Conservation (phyloP, 2,797 vertebrate genomes). For the Girardinus metallicus region DNA sequence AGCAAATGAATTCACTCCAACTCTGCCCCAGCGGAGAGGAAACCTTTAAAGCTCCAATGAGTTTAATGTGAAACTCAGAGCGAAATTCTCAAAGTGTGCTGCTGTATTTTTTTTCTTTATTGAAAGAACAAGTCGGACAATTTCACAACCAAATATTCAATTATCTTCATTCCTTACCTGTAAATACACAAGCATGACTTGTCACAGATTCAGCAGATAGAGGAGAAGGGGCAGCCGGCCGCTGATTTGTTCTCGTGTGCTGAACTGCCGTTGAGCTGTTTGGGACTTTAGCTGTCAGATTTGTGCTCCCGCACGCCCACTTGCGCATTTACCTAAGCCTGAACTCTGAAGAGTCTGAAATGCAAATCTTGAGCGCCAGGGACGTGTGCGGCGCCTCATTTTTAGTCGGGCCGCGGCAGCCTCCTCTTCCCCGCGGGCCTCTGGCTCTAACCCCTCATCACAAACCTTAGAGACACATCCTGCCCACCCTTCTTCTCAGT, state of each 20-base stretch:
- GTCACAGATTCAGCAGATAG: constrained; percentile 27
- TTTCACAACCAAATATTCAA: constrained; percentile 42
- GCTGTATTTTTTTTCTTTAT: neutral
- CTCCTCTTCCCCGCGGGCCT: constrained; percentile 50
- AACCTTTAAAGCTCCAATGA: constrained; percentile 34
- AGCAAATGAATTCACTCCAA: constrained; percentile 44
- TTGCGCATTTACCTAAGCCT: constrained; percentile 36
- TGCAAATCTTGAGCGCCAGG: constrained; percentile 52
- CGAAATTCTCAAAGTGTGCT: constrained; percentile 31
- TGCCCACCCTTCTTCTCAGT: constrained; percentile 47
- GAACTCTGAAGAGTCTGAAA: constrained; percentile 51
- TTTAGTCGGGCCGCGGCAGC: constrained; percentile 50
- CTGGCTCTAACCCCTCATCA: constrained; percentile 55
- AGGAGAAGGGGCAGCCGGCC: constrained; percentile 16
- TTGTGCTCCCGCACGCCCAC: constrained; percentile 19
- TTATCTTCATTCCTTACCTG: constrained; percentile 31
- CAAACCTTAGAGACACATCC: constrained; percentile 56
- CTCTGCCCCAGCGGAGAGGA: constrained; percentile 17
- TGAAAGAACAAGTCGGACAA: constrained; percentile 31
- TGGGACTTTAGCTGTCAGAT: constrained; percentile 49
- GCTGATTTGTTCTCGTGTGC: constrained; percentile 34
- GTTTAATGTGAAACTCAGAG: constrained; percentile 22
- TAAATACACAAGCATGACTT: constrained; percentile 35
- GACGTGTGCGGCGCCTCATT: constrained; percentile 55
- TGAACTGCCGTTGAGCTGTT: constrained; percentile 46